A percentile compares a stretch with the other conserved stretches of the same genome.
phyloP scores from a whole-genome alignment of 2,113 vertebrate species.

The Cyanistes caeruleus region DNA sequence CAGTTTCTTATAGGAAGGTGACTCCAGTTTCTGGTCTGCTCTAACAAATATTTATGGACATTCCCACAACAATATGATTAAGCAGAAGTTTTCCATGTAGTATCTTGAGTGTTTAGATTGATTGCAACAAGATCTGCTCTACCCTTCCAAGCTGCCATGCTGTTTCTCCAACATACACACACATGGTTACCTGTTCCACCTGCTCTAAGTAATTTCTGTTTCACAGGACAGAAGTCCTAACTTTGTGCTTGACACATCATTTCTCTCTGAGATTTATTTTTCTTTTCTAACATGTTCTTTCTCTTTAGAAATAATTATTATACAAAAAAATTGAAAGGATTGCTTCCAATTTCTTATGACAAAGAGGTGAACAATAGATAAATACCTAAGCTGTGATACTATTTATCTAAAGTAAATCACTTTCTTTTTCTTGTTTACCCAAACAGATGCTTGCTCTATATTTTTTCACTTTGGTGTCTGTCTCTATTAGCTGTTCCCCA shows the following conservation, averaged over 20 bases:
- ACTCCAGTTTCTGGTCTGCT: neutral
- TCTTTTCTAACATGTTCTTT: conserved; percentile 1
- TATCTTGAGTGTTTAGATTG: neutral
- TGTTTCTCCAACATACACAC: neutral
- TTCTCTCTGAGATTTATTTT: neutral
- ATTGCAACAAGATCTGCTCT: neutral
- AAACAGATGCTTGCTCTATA: conserved; percentile 10
- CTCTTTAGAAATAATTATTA: neutral
- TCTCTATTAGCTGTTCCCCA: neutral
- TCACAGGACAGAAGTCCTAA: neutral
- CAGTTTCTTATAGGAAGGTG: neutral
- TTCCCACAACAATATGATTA: neutral
- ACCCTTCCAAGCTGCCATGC: neutral
- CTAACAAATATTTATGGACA: neutral
- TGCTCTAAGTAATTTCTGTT: neutral
- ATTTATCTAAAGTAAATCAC: conserved; percentile 9
- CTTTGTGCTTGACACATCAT: neutral
- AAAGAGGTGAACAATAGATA: neutral
- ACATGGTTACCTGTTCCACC: neutral
- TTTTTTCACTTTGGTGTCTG: conserved; percentile 5
- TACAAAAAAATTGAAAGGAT: conserved; percentile 11
- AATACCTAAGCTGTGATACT: neutral
- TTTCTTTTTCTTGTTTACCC: neutral
- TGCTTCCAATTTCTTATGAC: neutral
- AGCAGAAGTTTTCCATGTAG: neutral